Base-by-base conservation (phyloP, 1,140 invertebrate genomes). In the Pseudachorutes palmiensis region DNA sequence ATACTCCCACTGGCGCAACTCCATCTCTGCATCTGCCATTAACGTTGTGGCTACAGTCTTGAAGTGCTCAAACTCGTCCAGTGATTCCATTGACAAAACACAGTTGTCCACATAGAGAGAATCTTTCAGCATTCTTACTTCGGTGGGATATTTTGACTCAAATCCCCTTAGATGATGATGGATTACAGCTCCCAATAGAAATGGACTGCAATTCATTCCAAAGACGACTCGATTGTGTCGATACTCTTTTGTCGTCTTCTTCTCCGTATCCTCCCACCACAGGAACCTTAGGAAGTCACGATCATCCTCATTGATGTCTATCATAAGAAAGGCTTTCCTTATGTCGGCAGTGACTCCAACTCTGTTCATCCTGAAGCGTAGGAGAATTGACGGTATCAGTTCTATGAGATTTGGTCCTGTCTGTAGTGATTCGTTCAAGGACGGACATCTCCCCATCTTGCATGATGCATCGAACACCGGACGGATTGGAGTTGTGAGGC, bases 401-500 rank as follows among this genome's bases (percentile, higher is more conserved):
- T 67, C 66, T n/a, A 67, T 26, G 14, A 62, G n/a, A 41, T 67
- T 67, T 1, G 66, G 66, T 33, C 66, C 66, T 24, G 62, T 67
- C 22, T 51, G 59, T 9, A 67, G 26, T 0, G 14, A 62, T 0
- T 67, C 29, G 33, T 67, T 67, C 1, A 67, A 48, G 2, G 60
- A 51, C 1, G 28, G 45, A 16, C 0, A 0, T 1, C 26, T 26
- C 1, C 28, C 60, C 22, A 49, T 19, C 30, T 63, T 67, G 5
- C 59, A 74, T 0, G 67, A 68, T 0, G 67, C 67, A 59, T 68
- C 67, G 55, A 67, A 67, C 1, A 75, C 66, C 12, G 62, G 58
- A 31, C 72, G 58, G 33, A 79, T 61, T 32, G 58, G 66, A 22
- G 75, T 77, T 5, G 74, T 73, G 75, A 70, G 64, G 85, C 32